These are phyloP conservation scores for Diploptera punctata DNA, from an alignment of 2,888 invertebrate species.

Conservation along the genomic window DNA sequence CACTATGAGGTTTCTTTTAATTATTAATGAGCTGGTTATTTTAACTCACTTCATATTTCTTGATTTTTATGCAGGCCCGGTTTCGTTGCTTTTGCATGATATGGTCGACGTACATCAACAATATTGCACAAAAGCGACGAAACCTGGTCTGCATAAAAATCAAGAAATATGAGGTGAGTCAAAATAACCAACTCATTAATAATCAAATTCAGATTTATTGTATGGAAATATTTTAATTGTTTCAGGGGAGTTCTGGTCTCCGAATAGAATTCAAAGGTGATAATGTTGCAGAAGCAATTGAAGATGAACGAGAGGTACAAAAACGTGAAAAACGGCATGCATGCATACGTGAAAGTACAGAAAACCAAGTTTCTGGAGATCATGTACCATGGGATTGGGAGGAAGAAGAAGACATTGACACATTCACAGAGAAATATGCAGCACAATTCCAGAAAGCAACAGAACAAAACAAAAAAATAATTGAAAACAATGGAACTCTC, in stretches of 20 bases:
- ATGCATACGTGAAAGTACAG: conserved; percentile 1
- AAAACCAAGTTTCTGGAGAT: conserved; percentile 49
- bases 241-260: conserved; percentile 61
- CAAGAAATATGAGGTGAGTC: no score
- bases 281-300: conserved; percentile 85
- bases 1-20: no score
- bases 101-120: no score
- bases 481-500: conserved; percentile 53
- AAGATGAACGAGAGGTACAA: conserved; percentile 54
- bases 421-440: conserved; percentile 21
- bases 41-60: no score
- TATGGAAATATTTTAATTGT: no score
- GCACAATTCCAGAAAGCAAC: conserved; percentile 49
- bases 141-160: no score
- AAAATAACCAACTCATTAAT: no score
- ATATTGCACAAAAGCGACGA: no score
- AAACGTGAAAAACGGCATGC: conserved; percentile 35
- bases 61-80: no score
- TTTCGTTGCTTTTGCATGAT: no score
- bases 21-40: no score
- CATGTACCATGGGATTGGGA: conserved; percentile 49
- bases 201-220: no score
- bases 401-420: conserved; percentile 47
- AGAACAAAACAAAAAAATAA: conserved; percentile 51
- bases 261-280: conserved; percentile 84